Percentiles rank a stretch among this genome's conserved stretches.
Conservation (phyloP, 2,113 vertebrate genomes). For the Heptranchias perlo region DNA sequence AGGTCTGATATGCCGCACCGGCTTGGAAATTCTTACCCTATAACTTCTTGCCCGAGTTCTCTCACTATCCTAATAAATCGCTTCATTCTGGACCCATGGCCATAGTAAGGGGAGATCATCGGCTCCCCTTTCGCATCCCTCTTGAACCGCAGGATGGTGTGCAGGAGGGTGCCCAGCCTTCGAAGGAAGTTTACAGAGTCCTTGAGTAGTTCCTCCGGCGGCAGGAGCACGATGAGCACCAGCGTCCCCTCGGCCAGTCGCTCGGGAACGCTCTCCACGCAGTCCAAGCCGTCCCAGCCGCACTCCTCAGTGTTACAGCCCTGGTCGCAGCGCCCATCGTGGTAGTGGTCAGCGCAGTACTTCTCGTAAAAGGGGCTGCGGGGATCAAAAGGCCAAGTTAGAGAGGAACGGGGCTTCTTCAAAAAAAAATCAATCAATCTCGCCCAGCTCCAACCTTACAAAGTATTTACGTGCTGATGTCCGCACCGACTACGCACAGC, state of each 20-base stretch:
- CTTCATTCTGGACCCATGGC: conserved; percentile 45
- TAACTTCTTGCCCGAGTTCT: conserved; percentile 73
- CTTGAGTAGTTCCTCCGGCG: conserved; percentile 70
- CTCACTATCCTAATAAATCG: conserved; percentile 51
- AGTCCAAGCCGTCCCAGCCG: conserved; percentile 91
- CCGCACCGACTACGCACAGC: background rate
- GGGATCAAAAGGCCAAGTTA: background rate
- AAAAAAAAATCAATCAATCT: background rate
- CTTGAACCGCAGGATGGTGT: conserved; percentile 77
- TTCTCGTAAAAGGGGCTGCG: conserved; percentile 66
- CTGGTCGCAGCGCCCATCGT: conserved; percentile 72
- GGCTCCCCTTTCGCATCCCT: conserved; percentile 60
- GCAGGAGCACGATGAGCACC: conserved; percentile 80
- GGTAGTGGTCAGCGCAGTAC: conserved; percentile 84
- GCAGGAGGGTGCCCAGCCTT: conserved; percentile 72
- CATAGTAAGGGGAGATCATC: conserved; percentile 78
- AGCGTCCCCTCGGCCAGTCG: conserved; percentile 69
- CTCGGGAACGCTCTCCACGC: conserved; percentile 61
- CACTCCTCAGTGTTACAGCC: conserved; percentile 84
- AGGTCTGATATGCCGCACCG: background rate
- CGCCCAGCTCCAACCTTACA: background rate
- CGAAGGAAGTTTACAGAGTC: conserved; percentile 77
- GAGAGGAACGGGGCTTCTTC: background rate
- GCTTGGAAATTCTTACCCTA: conserved; percentile 63
- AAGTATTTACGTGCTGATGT: background rate